Evolutionary conservation across 2,888 invertebrate species (phyloP).

Genomic region (Cerastoderma edule): DNA sequence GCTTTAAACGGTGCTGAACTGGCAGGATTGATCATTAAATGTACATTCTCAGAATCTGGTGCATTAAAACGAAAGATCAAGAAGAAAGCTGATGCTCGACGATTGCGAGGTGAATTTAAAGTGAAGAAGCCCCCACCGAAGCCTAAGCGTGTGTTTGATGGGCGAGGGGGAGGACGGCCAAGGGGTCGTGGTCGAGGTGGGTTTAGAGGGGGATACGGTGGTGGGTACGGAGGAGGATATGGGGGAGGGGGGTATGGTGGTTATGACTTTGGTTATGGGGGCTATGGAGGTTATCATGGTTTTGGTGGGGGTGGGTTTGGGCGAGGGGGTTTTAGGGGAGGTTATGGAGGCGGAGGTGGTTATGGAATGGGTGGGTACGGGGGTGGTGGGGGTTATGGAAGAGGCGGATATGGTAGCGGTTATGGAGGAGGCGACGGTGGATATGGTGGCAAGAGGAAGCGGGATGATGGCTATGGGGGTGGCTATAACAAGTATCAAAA

Average conservation of each 20-base stretch:
- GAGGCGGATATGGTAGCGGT: not conserved
- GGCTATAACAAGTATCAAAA: slow-evolving; percentile 16
- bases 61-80: slow-evolving; percentile 42
- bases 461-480: slow-evolving; percentile 6
- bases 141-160: not conserved
- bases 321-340: slow-evolving; percentile 11
- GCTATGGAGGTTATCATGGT: slow-evolving; percentile 16
- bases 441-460: not conserved
- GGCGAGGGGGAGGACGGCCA: not conserved
- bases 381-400: slow-evolving; percentile 3
- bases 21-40: slow-evolving; percentile 30
- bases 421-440: slow-evolving; percentile 1
- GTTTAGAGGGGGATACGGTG: slow-evolving; percentile 4
- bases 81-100: slow-evolving; percentile 25
- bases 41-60: slow-evolving; percentile 47
- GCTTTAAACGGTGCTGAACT: slow-evolving; percentile 39
- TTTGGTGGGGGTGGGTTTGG: slow-evolving; percentile 3
- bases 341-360: not conserved
- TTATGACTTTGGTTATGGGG: slow-evolving; percentile 18
- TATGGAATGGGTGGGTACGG: slow-evolving; percentile 2
- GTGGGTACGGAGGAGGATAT: not conserved
- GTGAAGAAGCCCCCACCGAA: slow-evolving; percentile 20
- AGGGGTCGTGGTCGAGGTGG: not conserved
- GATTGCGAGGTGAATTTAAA: slow-evolving; percentile 32
- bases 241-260: slow-evolving; percentile 21